phyloP scores from a whole-genome alignment of 1,140 invertebrate genomes.

The Vanessa tameamea region DNA sequence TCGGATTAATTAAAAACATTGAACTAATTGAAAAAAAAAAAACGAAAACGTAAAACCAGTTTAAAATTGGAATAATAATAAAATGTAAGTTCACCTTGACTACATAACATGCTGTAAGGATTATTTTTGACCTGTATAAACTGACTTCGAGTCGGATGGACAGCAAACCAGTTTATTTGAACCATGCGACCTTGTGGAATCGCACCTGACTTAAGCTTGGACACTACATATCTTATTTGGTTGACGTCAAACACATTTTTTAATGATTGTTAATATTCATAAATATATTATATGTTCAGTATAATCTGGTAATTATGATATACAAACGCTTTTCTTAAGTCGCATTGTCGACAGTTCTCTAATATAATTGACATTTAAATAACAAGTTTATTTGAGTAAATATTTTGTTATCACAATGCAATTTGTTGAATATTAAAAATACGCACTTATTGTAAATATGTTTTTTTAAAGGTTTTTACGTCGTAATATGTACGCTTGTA shows the following conservation, averaged over 20 bases:
- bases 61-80: constrained; percentile 7
- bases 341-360: too few species aligned
- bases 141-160: constrained; percentile 17
- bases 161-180: constrained; percentile 27
- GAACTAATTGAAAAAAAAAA: not conserved
- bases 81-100: constrained; percentile 18
- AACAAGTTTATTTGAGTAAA: too few species aligned
- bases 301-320: too few species aligned
- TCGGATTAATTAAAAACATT: not conserved
- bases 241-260: constrained; percentile 9
- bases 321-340: too few species aligned
- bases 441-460: too few species aligned
- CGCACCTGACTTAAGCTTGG: constrained; percentile 9
- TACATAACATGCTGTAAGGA: constrained; percentile 21
- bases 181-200: constrained; percentile 32
- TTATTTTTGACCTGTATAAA: constrained; percentile 24
- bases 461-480: too few species aligned
- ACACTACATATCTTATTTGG: not conserved
- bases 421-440: too few species aligned
- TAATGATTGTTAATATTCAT: constrained; percentile 1
- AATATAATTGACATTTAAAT: too few species aligned
- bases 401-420: too few species aligned
- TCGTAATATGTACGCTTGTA: too few species aligned
- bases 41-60: constrained; percentile 1
- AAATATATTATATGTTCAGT: not conserved